Evolutionary conservation across 2,797 vertebrate species (phyloP), one percentile per base, ranked within the genome.

Genomic region (Microctenopoma lineatum): DNA sequence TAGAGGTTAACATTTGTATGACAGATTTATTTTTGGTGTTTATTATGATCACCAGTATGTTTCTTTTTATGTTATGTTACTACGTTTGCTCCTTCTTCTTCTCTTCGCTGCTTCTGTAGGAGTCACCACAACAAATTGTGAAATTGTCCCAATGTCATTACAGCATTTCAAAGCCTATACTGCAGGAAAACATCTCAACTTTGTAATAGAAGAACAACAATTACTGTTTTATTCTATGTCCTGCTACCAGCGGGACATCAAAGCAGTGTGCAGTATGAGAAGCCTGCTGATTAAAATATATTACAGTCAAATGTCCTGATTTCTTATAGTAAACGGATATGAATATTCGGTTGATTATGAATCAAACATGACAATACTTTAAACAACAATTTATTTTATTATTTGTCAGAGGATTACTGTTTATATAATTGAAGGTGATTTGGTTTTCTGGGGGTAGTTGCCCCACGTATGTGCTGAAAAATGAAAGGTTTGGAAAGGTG

Each of bases 301-400:
- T 12, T 13, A 39, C 38, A 5, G 66, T 39, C 8, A 29, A 32
- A 44, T 13, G 9, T 27, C 5, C 7, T 15, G 7, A 4, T 34
- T 32, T 60, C 15, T 45, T 4, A 15, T 15, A 41, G 39, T 3
- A 45, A 21, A 1, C 16, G 25, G 12, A 34, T 36, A 8, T 12
- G 8, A 56, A 14, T 25, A 29, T 41, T 9, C 5, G 25, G 14
- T 1, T 48, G 1, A 15, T 26, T 9, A 38, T 26, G 4, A 42
- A 44, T 42, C 4, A 58, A 57, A 52, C 42, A 59, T 61, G 12
- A 41, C 55, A 56, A 53, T 27, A 66, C n/a, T 55, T 84, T 66
- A 81, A 79, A 79, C 73, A 84, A 80, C 68, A 68, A 51, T 79
- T 81, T 15, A 68, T 80, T 88, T 77, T 82, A 82, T 90, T 89